phyloP scores from a whole-genome alignment of 2,797 vertebrate genomes.

The Centroberyx gerrardi region DNA sequence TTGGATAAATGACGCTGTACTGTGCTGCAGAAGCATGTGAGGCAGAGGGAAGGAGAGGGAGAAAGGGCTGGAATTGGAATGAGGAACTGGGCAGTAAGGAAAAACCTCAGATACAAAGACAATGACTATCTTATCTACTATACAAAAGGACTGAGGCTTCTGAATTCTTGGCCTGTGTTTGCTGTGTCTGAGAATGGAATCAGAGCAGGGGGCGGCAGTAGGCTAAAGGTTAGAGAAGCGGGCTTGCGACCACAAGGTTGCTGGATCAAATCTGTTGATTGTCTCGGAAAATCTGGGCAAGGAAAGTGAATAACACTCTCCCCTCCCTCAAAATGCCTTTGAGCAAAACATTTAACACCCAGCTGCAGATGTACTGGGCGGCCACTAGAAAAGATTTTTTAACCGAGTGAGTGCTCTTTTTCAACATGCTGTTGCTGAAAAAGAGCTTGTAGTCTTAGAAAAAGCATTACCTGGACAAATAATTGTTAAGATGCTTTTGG shows the following conservation, averaged over 20 bases:
- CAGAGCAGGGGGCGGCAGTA: background rate
- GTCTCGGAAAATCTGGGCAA: background rate
- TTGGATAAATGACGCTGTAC: background rate
- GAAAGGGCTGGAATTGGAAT: constrained; percentile 33
- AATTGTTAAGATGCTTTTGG: background rate
- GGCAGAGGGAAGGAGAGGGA: constrained; percentile 6
- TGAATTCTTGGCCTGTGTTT: constrained; percentile 41
- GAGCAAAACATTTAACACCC: background rate
- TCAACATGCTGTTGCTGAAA: background rate
- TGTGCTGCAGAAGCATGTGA: background rate
- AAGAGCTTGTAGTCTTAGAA: background rate
- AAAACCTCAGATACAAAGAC: constrained; percentile 34
- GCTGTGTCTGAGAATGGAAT: constrained; percentile 5
- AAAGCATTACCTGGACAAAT: background rate
- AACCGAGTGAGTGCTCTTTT: background rate
- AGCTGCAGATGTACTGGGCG: background rate
- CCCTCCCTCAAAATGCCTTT: background rate
- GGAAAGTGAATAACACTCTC: background rate
- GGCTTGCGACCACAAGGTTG: background rate
- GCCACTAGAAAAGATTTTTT: background rate
- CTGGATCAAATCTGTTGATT: background rate
- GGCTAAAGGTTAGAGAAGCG: background rate
- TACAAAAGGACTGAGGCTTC: constrained; percentile 11
- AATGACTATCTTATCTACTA: constrained; percentile 33
- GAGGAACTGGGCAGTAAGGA: constrained; percentile 33